Percentiles rank a stretch among this genome's conserved stretches.
Conservation (phyloP, 2,797 vertebrate species). For the Cottoperca gobio region DNA sequence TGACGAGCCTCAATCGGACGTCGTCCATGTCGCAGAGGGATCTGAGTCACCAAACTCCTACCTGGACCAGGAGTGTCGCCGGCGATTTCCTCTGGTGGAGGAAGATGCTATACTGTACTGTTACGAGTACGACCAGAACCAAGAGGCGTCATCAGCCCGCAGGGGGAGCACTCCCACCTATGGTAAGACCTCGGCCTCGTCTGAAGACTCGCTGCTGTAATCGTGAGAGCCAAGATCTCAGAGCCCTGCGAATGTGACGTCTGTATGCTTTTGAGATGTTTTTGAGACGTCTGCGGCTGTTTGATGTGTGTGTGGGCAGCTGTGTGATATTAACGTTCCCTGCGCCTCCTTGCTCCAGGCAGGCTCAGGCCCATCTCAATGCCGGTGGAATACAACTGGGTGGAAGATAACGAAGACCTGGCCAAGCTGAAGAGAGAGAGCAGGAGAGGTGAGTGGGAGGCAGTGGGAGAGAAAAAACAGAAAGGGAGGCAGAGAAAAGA, state of each 20-base stretch:
- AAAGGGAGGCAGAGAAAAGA: slow-evolving; percentile 57
- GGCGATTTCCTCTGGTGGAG: slow-evolving; percentile 93
- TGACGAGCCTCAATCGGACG: slow-evolving; percentile 89
- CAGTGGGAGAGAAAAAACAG: slow-evolving; percentile 59
- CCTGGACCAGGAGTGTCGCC: slow-evolving; percentile 96
- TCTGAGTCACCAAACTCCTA: slow-evolving; percentile 99
- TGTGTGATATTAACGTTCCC: slow-evolving; percentile 60
- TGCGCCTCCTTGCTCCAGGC: slow-evolving; percentile 83
- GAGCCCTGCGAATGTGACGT: slow-evolving; percentile 27
- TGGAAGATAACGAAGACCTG: slow-evolving; percentile 97
- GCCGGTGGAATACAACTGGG: slow-evolving; percentile 99
- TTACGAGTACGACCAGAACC: slow-evolving; percentile 97
- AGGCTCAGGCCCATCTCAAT: slow-evolving; percentile 99
- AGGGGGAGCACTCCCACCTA: slow-evolving; percentile 96
- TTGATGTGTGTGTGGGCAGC: slow-evolving; percentile 45
- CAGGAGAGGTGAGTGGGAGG: slow-evolving; percentile 89
- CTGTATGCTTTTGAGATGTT: slow-evolving; percentile 34
- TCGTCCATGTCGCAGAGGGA: slow-evolving; percentile 90
- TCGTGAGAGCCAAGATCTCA: slow-evolving; percentile 26
- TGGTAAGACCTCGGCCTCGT: slow-evolving; percentile 82
- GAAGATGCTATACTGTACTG: slow-evolving; percentile 97
- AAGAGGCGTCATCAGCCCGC: slow-evolving; percentile 90
- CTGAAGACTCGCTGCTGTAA: slow-evolving; percentile 16
- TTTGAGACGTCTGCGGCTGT: slow-evolving; percentile 40
- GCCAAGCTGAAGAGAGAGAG: slow-evolving; percentile 97